A percentile compares a stretch with the other conserved stretches of the same genome.
Conservation (phyloP, 2,888 invertebrate species). For the Teleogryllus oceanicus region DNA sequence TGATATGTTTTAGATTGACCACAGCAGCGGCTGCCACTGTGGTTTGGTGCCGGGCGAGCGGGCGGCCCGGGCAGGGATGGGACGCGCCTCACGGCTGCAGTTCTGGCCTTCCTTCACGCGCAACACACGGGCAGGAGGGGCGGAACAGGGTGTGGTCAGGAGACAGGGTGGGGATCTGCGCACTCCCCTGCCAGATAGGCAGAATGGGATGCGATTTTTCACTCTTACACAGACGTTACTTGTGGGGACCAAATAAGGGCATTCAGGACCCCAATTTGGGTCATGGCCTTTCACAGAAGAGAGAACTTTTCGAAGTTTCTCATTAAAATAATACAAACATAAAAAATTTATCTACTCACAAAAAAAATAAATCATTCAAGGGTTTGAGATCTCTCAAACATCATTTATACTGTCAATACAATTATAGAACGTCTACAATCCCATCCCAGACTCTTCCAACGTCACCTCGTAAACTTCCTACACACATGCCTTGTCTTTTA, state of each 20-base stretch:
- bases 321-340: neutral
- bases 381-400: neutral
- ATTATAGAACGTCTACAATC: neutral
- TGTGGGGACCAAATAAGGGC: neutral
- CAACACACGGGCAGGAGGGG: constrained; percentile 18
- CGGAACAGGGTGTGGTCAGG: neutral
- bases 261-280: neutral
- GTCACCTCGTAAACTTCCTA: neutral
- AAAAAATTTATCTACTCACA: neutral
- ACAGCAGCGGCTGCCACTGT: constrained; percentile 28
- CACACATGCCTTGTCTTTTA: constrained; percentile 18
- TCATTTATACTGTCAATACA: neutral
- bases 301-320: neutral
- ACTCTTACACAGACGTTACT: neutral
- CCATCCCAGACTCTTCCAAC: constrained; percentile 1
- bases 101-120: constrained; percentile 32
- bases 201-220: constrained; percentile 10
- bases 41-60: constrained; percentile 32
- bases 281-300: neutral
- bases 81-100: constrained; percentile 23
- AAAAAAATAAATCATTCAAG: neutral
- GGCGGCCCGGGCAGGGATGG: neutral
- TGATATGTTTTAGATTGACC: constrained; percentile 40
- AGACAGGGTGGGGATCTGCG: constrained; percentile 6
- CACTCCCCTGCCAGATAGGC: neutral